phyloP scores from a whole-genome alignment of 1,140 invertebrate genomes.

The Carcinoscorpius rotundicauda region DNA sequence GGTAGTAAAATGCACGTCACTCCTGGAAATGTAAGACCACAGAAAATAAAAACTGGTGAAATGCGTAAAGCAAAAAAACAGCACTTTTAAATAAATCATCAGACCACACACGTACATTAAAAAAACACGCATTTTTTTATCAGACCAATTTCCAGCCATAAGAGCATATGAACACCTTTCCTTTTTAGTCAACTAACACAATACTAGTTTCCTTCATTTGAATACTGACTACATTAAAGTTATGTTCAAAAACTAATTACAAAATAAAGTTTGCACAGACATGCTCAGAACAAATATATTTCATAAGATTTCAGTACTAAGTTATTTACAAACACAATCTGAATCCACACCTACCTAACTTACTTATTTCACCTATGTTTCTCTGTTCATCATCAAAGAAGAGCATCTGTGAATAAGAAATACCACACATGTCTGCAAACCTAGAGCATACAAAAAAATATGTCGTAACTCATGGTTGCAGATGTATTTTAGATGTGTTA shows the following conservation, averaged over 20 bases:
- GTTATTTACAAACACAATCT: no score
- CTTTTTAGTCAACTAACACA: background rate
- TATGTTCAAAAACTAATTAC: background rate
- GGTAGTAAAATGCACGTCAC: conserved; percentile 13
- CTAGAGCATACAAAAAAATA: conserved; percentile 32
- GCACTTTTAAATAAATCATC: background rate
- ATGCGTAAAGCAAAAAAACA: background rate
- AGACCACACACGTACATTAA: background rate
- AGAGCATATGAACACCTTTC: no score
- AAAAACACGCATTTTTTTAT: background rate
- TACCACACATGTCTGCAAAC: conserved; percentile 42
- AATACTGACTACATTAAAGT: background rate
- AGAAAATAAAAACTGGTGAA: background rate
- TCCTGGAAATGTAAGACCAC: conserved; percentile 1
- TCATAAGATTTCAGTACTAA: no score
- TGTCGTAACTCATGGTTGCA: no score
- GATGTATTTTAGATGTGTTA: no score
- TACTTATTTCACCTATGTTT: conserved; percentile 45
- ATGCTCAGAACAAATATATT: background rate
- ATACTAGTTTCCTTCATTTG: background rate
- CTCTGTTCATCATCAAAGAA: conserved; percentile 55
- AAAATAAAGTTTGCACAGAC: background rate
- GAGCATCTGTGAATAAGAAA: conserved; percentile 51
- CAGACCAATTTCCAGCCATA: background rate
- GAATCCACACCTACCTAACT: conserved; percentile 32